phyloP scores from a whole-genome alignment of 2,113 vertebrate species.

The Melospiza georgiana region DNA sequence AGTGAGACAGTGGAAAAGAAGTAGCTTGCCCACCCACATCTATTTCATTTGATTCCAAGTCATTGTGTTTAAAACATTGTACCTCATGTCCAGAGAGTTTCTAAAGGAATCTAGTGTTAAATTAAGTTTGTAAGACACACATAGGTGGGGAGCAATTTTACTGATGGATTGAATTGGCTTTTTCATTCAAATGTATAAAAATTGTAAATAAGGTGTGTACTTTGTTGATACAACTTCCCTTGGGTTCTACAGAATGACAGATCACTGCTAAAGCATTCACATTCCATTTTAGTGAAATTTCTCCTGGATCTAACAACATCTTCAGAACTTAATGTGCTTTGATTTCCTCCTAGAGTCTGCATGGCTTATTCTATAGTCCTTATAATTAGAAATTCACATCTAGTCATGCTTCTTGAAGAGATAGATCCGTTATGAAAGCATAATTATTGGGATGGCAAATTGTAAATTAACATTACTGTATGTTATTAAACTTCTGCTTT shows the following conservation, averaged over 20 bases:
- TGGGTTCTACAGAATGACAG: not conserved
- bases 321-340: constrained; percentile 38
- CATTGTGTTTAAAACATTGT: not conserved
- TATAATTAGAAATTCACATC: constrained; percentile 48
- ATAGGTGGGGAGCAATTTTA: not conserved
- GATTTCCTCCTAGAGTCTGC: constrained; percentile 19
- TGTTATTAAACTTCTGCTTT: constrained; percentile 57
- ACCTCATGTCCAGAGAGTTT: not conserved
- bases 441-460: constrained; percentile 63
- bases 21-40: not conserved
- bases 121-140: not conserved
- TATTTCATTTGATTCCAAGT: not conserved
- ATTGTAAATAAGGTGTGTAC: not conserved
- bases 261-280: not conserved
- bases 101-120: not conserved
- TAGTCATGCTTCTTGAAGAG: constrained; percentile 12
- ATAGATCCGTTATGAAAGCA: constrained; percentile 16
- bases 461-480: constrained; percentile 62
- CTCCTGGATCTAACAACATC: not conserved
- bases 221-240: not conserved
- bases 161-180: not conserved
- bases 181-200: constrained; percentile 18
- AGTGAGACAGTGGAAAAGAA: not conserved
- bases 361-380: not conserved
- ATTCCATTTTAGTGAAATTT: constrained; percentile 31